Evolutionary conservation across 1,140 invertebrate genomes (phyloP), one percentile per base, ranked within the genome.

Genomic region (Drosophila serrata): DNA sequence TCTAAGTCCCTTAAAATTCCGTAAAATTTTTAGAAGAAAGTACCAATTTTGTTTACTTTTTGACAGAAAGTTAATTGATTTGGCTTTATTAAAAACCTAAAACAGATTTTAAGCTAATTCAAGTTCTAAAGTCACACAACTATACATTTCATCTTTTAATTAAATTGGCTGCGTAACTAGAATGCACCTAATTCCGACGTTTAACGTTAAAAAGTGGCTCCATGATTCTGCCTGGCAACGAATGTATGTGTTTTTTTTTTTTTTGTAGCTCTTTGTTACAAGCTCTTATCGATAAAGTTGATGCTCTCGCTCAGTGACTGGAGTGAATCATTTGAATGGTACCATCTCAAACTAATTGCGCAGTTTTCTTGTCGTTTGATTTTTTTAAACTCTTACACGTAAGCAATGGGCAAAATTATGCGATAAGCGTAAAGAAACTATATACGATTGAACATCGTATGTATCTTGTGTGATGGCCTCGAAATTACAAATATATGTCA

Each of bases 271-370:
- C n/a, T 35, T 65, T 65, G 58, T 63, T 62, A 63, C 22, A 64
- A 61, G n/a, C 17, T 51, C 29, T 62, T 65, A 45, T 65, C 57
- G 17, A 55, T 22, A 15, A 35, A 55, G 31, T 35, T 55, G 19
- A 53, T 31, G 56, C 56, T 59, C 4, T 29, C 35, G 4, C 13
- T 22, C 9, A 9, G 17, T 22, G 57, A 22, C 57, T 31, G 27
- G 13, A 48, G 42, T 59, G 57, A 59, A 49, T 59, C 57, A 59
- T 49, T 59, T 48, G 27, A 59, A 55, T 31, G n/a, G 17, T 24
- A 15, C 19, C 55, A 58, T 24, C 19, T 31, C 5, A 24, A 33
- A 17, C 55, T 43, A 11, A 42, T 13, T 59, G 37, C 61, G 61
- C 55, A 60, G 29, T 42, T 33, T 11, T 12, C 3, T 11, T 31